These are phyloP conservation scores for Enteromius mattozi DNA, from an alignment of 2,797 vertebrate genomes.

Conservation along the genomic window DNA sequence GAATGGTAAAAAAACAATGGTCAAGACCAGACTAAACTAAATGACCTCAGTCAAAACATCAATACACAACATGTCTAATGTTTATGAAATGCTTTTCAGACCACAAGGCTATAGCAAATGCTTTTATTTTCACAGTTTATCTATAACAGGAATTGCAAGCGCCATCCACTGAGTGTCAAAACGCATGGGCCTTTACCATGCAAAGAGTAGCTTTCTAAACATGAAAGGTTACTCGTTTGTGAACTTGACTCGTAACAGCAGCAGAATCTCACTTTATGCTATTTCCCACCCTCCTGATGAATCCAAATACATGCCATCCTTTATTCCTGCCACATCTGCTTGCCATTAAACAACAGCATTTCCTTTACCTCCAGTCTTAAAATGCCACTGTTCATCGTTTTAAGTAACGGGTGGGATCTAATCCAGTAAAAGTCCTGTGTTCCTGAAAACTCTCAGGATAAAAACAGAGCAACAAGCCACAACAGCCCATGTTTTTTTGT, in stretches of 20 bases:
- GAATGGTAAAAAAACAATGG: conserved; percentile 24
- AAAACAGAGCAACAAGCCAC: not conserved
- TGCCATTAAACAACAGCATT: conserved; percentile 44
- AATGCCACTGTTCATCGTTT: conserved; percentile 49
- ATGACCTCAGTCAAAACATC: conserved; percentile 27
- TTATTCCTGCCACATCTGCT: conserved; percentile 23
- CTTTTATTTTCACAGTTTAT: not conserved
- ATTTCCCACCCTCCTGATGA: not conserved
- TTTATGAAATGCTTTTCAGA: conserved; percentile 9
- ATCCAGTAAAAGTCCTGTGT: conserved; percentile 28
- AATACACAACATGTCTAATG: not conserved
- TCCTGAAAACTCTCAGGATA: conserved; percentile 22
- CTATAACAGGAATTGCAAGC: not conserved
- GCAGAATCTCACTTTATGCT: not conserved
- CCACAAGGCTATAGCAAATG: conserved; percentile 24
- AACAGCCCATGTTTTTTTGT: not conserved
- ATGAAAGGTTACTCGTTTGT: not conserved
- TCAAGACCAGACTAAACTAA: conserved; percentile 34
- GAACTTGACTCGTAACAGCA: not conserved
- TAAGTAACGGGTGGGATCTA: conserved; percentile 8
- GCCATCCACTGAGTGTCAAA: not conserved
- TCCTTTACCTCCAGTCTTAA: conserved; percentile 20
- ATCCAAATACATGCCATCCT: not conserved
- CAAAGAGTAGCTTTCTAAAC: not conserved
- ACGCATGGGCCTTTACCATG: not conserved